Conservation (phyloP, 2,113 vertebrate species). For the Coracopsis vasa region DNA sequence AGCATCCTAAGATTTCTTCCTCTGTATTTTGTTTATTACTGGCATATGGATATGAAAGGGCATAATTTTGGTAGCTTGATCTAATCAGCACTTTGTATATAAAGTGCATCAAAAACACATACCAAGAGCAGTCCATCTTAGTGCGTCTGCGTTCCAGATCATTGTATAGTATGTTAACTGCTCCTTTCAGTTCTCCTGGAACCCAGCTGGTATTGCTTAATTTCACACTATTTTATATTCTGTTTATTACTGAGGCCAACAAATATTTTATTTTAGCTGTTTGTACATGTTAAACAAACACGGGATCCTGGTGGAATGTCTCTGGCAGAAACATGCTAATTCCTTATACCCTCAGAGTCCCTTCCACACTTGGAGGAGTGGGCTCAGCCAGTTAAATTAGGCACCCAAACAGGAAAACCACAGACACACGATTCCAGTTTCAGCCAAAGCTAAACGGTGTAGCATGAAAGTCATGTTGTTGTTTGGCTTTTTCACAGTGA, state of each 20-base stretch:
- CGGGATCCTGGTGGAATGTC: constrained; percentile 49
- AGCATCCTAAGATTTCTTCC: neutral
- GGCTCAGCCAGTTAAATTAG: constrained; percentile 45
- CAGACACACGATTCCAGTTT: constrained; percentile 41
- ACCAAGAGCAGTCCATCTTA: constrained; percentile 25
- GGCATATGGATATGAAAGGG: constrained; percentile 35
- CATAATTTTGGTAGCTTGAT: constrained; percentile 61
- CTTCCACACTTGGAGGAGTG: constrained; percentile 29
- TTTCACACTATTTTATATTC: constrained; percentile 70
- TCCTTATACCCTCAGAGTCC: constrained; percentile 38
- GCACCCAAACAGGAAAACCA: constrained; percentile 70
- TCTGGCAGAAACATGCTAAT: constrained; percentile 53
- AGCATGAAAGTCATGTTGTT: constrained; percentile 19
- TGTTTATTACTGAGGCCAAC: constrained; percentile 60
- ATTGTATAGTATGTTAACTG: neutral
- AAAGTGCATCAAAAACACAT: constrained; percentile 14
- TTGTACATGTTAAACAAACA: constrained; percentile 69
- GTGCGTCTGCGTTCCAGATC: constrained; percentile 20
- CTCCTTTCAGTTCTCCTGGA: constrained; percentile 35
- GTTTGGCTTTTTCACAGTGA: constrained; percentile 17
- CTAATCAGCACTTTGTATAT: constrained; percentile 52
- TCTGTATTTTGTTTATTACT: constrained; percentile 46
- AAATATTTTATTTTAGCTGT: constrained; percentile 65
- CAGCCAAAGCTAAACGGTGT: constrained; percentile 31
- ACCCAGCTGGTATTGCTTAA: constrained; percentile 62